Evolutionary conservation across 2,888 invertebrate genomes (phyloP), one percentile per base, ranked within the genome.

Genomic region (Chrysotoxum bicinctum): DNA sequence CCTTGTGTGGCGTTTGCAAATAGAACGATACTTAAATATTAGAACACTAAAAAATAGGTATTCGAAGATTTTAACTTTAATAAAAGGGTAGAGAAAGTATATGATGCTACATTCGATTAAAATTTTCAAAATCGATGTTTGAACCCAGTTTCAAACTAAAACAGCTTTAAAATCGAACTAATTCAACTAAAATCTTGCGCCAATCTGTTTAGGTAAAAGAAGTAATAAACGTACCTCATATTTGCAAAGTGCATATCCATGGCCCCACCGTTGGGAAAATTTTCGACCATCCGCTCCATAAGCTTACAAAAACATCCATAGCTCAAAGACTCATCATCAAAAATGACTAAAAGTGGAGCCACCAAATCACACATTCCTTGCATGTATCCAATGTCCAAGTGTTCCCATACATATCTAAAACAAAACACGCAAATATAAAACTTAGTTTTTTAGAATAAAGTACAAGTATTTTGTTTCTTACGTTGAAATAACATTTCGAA

Each of bases 301-400:
- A 98, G 93, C 73, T 96, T 95, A 88, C 96, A 95, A 93, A 99
- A 99, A 90, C 98, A 96, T 74, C 97, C 97, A 90, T 98, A 98
- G 1, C 98, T 96, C 14, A 96, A 92, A 0, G 97, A 96, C 91
- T 98, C 98, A 90, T 99, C 98, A 89, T 97, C 96, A 93, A 98
- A 96, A 89, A 97, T 96, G 16, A 98, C 98, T 23, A 99, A 93
- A 1, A 99, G 93, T 0, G 98, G 98, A 0, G 98, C 98, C 0
- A 96, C 97, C 79, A 99, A 93, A 92, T 98, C 98, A 91, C 98
- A 98, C 98, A 98, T 99, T 89, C 98, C 98, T 92, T 98, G 98
- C 94, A 98, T 97, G 92, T 99, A 99, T 16, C 98, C 98, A 45
- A 96, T 94, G 66, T 98, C 98, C 88, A 99, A 92, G 90, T 98